phyloP scores from a whole-genome alignment of 2,113 vertebrate genomes.

The Spermophilus dauricus region DNA sequence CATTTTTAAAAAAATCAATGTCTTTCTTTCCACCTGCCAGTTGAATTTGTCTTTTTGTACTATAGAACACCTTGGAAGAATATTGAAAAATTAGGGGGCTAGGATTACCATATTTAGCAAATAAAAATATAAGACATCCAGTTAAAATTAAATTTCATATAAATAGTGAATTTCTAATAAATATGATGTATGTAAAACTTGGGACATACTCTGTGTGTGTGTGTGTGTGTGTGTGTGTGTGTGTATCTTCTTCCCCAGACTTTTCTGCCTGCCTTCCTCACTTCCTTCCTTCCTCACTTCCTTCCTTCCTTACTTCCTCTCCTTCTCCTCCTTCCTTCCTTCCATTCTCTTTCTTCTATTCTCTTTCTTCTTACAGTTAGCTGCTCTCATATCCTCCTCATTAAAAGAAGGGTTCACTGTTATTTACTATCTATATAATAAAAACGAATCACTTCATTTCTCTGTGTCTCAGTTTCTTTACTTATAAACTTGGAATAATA shows the following conservation, averaged over 20 bases:
- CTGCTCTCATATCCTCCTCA: not conserved
- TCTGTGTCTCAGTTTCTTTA: not conserved
- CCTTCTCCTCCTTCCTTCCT: no score
- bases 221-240: no score
- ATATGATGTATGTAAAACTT: not conserved
- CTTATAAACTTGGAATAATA: not conserved
- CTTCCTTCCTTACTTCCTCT: no score
- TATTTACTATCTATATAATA: not conserved
- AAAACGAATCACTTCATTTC: not conserved
- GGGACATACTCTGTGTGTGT: not conserved
- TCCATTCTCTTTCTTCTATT: no score
- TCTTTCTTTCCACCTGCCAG: not conserved
- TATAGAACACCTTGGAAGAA: not conserved
- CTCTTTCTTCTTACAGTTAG: not conserved
- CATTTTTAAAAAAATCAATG: not conserved
- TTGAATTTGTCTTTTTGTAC: not conserved
- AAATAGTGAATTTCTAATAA: not conserved
- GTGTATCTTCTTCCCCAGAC: no score
- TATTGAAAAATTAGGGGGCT: not conserved
- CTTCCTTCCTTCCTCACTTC: no score
- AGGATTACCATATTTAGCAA: not conserved
- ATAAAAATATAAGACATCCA: not conserved
- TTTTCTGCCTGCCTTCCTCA: no score
- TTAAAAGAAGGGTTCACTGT: not conserved
- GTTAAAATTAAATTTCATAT: slow-evolving; percentile 26